phyloP scores from a whole-genome alignment of 1,140 invertebrate genomes.

The Arctopsyche grandis region DNA sequence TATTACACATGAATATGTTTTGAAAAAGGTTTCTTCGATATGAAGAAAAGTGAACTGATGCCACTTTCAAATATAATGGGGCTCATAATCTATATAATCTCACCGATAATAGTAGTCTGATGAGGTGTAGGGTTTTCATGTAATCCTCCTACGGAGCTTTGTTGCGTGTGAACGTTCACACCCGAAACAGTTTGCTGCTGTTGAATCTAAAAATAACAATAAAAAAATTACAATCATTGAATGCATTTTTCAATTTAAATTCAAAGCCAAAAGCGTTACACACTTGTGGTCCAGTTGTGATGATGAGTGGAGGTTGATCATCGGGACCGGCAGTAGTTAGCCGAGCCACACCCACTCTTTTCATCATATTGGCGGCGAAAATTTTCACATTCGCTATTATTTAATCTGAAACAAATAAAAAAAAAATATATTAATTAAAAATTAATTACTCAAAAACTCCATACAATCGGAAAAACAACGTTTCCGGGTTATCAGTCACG shows the following conservation, averaged over 20 bases:
- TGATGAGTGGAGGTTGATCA: conserved; percentile 51
- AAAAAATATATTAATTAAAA: not conserved
- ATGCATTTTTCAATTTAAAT: no score
- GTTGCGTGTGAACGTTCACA: conserved; percentile 42
- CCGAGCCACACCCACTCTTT: conserved; percentile 48
- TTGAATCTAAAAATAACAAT: conserved; percentile 36
- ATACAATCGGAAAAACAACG: not conserved
- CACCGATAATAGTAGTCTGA: conserved; percentile 51
- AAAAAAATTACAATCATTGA: not conserved
- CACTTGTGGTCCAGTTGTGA: conserved; percentile 48
- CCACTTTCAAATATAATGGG: no score
- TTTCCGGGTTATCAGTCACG: no score
- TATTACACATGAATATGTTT: no score
- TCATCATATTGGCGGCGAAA: conserved; percentile 41
- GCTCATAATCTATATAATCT: conserved; percentile 5
- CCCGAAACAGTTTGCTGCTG: conserved; percentile 40
- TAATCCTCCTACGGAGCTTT: conserved; percentile 36
- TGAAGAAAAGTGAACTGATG: no score
- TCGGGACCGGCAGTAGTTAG: conserved; percentile 42
- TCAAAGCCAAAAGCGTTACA: no score
- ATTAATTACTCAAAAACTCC: not conserved
- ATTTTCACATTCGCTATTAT: conserved; percentile 41
- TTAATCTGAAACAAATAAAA: not conserved
- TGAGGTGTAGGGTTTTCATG: conserved; percentile 44
- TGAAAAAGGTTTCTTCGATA: no score